Base-by-base conservation (phyloP, 30 jellyfish, hydroid and myxozoan genomes). In the Aurelia aurita complex sp. Pacific region DNA sequence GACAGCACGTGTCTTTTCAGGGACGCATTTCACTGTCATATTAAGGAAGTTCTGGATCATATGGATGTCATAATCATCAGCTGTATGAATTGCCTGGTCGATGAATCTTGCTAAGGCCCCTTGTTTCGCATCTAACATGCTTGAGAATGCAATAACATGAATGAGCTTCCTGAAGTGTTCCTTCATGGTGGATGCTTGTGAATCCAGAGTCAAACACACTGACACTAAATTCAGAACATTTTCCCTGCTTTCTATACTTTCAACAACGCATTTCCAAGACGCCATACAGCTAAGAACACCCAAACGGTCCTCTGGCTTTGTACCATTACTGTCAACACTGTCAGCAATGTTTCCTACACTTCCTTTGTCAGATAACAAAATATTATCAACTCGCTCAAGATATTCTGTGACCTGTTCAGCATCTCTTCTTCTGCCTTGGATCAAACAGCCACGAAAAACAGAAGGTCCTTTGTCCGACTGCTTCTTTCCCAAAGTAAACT, bases 1-100 rank as follows among this genome's bases (percentile, higher is more conserved):
- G 43, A 77, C 77, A 35, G 65, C 60, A 42, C 87, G 64, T 62
- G 77, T 61, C 50, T 62, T 77, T 14, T 77, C 87, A 10, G 87
- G 87, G 4, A 62, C 77, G 64, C 35, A 42, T 18, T 12, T 57
- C 34, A 62, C 51, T 32, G 62, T 18, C 23, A 40, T 15, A 43
- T 50, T 15, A 5, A 77, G 19, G 16, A 77, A 77, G 18, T 16
- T 35, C 65, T 67, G 67, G 67, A 77, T 38, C 14, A 29, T 36
- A 2, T 60, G 1, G 12, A 43, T 12, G 50, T 43, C 73, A 36
- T 29, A 62, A 2, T 38, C 23, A 6, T 38, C 23, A 17, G 40
- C 62, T 0, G 36, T 55, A 19, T 4, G 4, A 5, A 16, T 36
- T 38, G 70, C 70, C 0, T 61, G 38, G 32, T 33, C 67, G 10